A percentile compares a stretch with the other conserved stretches of the same genome.
These are phyloP conservation scores for Tichodroma muraria DNA, from an alignment of 2,113 vertebrate genomes.

Conservation along the genomic window DNA sequence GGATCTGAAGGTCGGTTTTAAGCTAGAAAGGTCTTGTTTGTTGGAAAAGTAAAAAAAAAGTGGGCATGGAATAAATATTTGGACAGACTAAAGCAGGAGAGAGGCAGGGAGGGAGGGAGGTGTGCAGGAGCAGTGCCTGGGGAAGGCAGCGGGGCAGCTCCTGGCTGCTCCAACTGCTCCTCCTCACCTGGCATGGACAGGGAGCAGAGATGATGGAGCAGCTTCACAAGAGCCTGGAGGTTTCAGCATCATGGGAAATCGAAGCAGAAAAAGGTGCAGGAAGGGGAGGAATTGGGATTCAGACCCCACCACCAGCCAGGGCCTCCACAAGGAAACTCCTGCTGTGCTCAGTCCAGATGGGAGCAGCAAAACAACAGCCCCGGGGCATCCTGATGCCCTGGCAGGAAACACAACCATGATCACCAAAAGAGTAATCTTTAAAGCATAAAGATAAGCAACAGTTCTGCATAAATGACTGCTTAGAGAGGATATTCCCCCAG, in stretches of 20 bases:
- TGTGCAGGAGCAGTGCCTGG: fast-evolving
- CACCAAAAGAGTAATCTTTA: not conserved
- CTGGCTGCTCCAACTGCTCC: not conserved
- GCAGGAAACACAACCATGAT: fast-evolving
- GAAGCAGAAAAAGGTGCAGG: not conserved
- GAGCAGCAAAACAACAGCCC: not conserved
- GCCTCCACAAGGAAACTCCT: not conserved
- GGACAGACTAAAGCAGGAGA: not conserved
- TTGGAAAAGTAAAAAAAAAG: not conserved
- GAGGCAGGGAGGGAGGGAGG: not conserved
- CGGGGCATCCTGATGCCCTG: not conserved
- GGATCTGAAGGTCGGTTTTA: not conserved
- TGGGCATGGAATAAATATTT: too few species aligned
- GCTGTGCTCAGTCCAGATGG: not conserved
- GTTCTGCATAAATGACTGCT: not conserved
- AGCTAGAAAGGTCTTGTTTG: not conserved
- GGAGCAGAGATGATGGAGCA: not conserved
- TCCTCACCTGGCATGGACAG: not conserved
- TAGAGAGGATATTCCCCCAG: not conserved
- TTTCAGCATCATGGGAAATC: not conserved
- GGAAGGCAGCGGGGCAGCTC: not conserved
- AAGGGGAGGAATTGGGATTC: fast-evolving
- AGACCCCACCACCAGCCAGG: fast-evolving
- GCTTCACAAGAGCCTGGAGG: not conserved
- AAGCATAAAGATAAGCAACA: not conserved